These are phyloP conservation scores for Stictocephala bisonia DNA, from an alignment of 2,888 invertebrate genomes.

Conservation along the genomic window DNA sequence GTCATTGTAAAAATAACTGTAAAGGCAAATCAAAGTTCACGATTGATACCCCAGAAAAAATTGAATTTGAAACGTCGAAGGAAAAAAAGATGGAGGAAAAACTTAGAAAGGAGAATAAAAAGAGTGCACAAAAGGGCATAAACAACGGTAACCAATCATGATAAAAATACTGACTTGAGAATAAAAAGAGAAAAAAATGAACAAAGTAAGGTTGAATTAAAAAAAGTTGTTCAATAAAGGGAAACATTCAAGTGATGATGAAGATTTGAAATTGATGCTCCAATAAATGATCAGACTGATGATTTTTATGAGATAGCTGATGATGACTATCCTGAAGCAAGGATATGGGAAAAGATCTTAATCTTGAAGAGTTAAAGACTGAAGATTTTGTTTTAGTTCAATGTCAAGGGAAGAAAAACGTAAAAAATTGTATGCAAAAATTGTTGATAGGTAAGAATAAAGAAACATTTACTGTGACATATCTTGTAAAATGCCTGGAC, in stretches of 20 bases:
- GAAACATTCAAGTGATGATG: slow-evolving; percentile 12
- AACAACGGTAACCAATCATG: too few species aligned
- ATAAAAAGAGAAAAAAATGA: not conserved
- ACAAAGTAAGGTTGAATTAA: slow-evolving; percentile 26
- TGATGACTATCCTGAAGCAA: slow-evolving; percentile 23
- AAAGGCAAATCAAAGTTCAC: slow-evolving; percentile 21
- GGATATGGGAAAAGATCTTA: slow-evolving; percentile 19
- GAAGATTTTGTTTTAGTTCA: slow-evolving; percentile 27
- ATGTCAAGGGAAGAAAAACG: slow-evolving; percentile 30
- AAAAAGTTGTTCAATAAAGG: not conserved
- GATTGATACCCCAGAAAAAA: slow-evolving; percentile 31
- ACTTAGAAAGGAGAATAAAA: not conserved
- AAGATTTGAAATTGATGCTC: slow-evolving; percentile 19
- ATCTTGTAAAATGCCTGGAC: slow-evolving; percentile 41
- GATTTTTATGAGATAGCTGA: slow-evolving; percentile 3
- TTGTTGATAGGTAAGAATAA: not conserved
- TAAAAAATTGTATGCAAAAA: slow-evolving; percentile 28
- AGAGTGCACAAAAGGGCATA: not conserved
- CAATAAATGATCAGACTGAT: slow-evolving; percentile 20
- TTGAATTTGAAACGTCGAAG: not conserved
- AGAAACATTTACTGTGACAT: slow-evolving; percentile 33
- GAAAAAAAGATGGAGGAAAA: not conserved
- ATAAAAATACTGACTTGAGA: slow-evolving; percentile 1
- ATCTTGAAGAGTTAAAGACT: slow-evolving; percentile 1
- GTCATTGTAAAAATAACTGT: not conserved